These are phyloP conservation scores for Aleiodes sp. DNA, from an alignment of 1,140 invertebrate genomes.

Conservation along the genomic window DNA sequence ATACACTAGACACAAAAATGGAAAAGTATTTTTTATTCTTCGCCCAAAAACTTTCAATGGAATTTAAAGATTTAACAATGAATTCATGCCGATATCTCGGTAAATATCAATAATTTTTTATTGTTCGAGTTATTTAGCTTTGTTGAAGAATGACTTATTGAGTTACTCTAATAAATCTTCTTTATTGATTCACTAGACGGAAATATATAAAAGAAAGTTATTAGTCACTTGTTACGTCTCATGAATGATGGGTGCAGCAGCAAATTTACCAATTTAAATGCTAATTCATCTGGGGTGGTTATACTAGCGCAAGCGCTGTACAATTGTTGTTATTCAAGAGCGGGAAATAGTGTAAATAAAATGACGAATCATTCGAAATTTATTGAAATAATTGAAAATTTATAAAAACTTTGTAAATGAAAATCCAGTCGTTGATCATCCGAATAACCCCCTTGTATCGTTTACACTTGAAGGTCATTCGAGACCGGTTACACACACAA, in stretches of 20 bases:
- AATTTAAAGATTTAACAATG: background rate
- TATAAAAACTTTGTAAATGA: background rate
- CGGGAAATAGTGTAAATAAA: slow-evolving; percentile 15
- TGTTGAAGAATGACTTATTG: background rate
- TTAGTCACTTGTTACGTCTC: background rate
- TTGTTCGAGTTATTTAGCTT: background rate
- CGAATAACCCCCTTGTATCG: slow-evolving; percentile 12
- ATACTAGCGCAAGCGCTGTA: background rate
- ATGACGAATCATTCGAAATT: background rate
- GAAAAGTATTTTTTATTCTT: too few species aligned
- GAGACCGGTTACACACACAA: slow-evolving; percentile 45
- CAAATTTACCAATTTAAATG: background rate
- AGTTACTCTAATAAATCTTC: background rate
- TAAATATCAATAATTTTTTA: background rate
- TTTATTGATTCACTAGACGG: too few species aligned
- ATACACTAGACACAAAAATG: slow-evolving; percentile 1
- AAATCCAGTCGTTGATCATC: slow-evolving; percentile 26
- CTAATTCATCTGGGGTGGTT: slow-evolving; percentile 6
- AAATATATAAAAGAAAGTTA: too few species aligned
- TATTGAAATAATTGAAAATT: background rate
- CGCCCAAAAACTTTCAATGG: background rate
- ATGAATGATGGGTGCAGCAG: background rate
- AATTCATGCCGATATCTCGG: too few species aligned
- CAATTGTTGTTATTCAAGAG: slow-evolving; percentile 7
- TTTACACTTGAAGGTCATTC: slow-evolving; percentile 58